A percentile compares a stretch with the other conserved stretches of the same genome.
phyloP scores from a whole-genome alignment of 2,888 invertebrate species.

The Anarsia innoxiella region DNA sequence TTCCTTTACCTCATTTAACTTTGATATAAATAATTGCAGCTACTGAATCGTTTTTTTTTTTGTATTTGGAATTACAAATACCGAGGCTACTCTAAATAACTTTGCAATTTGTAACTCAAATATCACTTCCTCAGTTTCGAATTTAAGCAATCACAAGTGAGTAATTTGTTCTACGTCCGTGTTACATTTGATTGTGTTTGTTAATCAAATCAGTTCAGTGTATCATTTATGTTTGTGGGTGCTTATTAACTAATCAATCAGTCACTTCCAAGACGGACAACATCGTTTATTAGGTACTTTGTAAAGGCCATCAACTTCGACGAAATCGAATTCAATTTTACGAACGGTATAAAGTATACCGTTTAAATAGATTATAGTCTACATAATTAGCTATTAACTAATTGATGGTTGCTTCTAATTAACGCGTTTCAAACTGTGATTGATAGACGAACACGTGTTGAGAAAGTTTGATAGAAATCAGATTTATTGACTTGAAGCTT shows the following conservation, averaged over 20 bases:
- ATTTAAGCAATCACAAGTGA: not conserved
- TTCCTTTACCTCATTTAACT: no score
- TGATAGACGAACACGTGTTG: slow-evolving; percentile 40
- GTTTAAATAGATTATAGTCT: slow-evolving; percentile 37
- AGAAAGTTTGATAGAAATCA: slow-evolving; percentile 16
- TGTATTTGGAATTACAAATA: no score
- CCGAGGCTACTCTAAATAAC: no score
- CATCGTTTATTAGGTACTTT: no score
- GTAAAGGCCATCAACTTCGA: no score
- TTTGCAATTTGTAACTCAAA: no score
- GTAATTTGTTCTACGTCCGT: not conserved
- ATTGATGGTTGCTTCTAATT: slow-evolving; percentile 51
- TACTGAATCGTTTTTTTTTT: no score
- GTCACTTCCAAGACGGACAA: no score
- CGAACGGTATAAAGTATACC: slow-evolving; percentile 30
- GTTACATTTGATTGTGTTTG: not conserved
- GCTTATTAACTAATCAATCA: slow-evolving; percentile 1
- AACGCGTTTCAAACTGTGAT: slow-evolving; percentile 35
- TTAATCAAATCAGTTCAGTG: not conserved
- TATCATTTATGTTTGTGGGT: no score
- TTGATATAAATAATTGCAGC: no score
- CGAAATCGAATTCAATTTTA: slow-evolving; percentile 21
- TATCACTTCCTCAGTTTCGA: no score
- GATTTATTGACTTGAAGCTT: not conserved
- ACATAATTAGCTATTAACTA: slow-evolving; percentile 47